Percentiles rank a stretch among this genome's conserved stretches.
Evolutionary conservation across 2,888 invertebrate species (phyloP).

Genomic region (Patella caerulea): DNA sequence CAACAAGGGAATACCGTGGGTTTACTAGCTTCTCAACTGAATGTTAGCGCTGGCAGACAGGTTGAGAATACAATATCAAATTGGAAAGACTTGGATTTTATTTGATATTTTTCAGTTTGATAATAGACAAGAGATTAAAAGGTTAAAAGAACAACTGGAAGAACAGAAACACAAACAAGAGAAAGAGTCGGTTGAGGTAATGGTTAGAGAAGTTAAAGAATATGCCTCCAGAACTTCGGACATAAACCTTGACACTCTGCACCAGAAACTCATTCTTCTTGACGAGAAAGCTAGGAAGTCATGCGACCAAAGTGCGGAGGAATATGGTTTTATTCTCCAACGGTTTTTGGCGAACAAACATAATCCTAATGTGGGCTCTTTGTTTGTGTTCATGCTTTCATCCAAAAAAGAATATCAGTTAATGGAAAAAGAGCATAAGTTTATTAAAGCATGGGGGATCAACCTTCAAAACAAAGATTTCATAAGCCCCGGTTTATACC

Average conservation of each 20-base stretch:
- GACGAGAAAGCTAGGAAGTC: slow-evolving; percentile 3
- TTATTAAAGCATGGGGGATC: not conserved
- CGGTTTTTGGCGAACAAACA: not conserved
- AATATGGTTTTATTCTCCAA: too few species aligned
- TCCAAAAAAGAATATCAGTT: not conserved
- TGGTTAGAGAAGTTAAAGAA: not conserved
- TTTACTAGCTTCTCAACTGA: not conserved
- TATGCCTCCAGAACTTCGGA: not conserved
- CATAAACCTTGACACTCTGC: not conserved
- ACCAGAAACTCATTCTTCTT: not conserved
- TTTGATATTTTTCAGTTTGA: not conserved
- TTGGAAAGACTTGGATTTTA: not conserved
- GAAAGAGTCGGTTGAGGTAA: too few species aligned
- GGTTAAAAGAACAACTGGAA: too few species aligned
- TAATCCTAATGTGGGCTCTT: not conserved
- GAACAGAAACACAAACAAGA: too few species aligned
- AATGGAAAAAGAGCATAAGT: not conserved
- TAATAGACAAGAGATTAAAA: not conserved
- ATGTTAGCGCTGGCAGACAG: not conserved
- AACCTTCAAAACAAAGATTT: not conserved
- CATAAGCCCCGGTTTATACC: not conserved
- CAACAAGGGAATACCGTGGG: not conserved
- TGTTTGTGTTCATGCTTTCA: not conserved
- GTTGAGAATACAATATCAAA: not conserved
- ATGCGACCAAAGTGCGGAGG: too few species aligned